phyloP scores from a whole-genome alignment of 2,113 vertebrate genomes.

The Mungos mungo region DNA sequence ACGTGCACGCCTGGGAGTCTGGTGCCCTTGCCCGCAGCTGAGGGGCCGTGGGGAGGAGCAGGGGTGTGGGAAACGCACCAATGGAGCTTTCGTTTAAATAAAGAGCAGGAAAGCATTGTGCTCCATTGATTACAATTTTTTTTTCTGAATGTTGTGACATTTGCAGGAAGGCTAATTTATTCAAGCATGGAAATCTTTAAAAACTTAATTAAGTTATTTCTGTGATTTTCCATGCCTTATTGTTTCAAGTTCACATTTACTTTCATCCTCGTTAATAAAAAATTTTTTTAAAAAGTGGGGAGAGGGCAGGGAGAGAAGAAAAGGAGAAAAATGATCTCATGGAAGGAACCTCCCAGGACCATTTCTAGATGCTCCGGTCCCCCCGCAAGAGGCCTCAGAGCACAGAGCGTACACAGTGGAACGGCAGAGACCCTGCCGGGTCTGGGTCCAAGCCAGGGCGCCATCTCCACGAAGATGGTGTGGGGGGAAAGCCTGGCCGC shows the following conservation, averaged over 20 bases:
- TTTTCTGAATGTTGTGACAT: slow-evolving; percentile 89
- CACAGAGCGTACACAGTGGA: too few relatives aligned
- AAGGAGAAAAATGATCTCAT: slow-evolving; percentile 41
- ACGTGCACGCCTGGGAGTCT: neutral
- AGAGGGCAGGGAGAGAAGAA: neutral
- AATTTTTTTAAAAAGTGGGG: slow-evolving; percentile 4
- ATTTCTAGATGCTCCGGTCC: neutral
- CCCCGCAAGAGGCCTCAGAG: neutral
- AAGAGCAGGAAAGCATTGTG: slow-evolving; percentile 83
- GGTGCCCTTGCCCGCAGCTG: slow-evolving; percentile 29
- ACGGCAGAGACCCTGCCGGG: fast-evolving
- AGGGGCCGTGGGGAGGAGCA: slow-evolving; percentile 18
- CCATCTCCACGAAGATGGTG: neutral
- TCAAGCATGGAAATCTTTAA: slow-evolving; percentile 91
- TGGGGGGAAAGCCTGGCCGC: too few relatives aligned
- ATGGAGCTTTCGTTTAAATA: slow-evolving; percentile 79
- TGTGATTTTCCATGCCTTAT: slow-evolving; percentile 87
- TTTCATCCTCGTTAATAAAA: slow-evolving; percentile 84
- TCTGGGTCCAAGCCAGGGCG: neutral
- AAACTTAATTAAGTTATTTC: slow-evolving; percentile 92
- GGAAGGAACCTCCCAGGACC: neutral
- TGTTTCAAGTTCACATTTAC: slow-evolving; percentile 87
- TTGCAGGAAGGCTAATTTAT: slow-evolving; percentile 89
- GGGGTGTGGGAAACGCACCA: slow-evolving; percentile 31
- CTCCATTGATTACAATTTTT: slow-evolving; percentile 87